These are phyloP conservation scores for Lepus townsendii DNA, from an alignment of 2,797 vertebrate genomes.

Conservation along the genomic window DNA sequence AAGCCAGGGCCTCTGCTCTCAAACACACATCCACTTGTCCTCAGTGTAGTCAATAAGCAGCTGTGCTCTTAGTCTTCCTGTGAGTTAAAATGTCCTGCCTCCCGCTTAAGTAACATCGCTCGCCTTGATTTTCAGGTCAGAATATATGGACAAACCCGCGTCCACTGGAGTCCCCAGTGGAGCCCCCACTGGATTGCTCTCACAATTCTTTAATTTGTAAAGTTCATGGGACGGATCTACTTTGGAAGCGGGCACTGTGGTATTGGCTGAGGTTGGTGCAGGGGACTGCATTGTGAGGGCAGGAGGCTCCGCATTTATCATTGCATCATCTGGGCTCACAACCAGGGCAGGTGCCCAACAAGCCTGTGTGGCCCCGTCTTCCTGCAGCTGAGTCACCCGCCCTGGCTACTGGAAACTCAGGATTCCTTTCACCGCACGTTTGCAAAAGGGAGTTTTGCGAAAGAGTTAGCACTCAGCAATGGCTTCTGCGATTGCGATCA, in stretches of 20 bases:
- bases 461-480: not conserved
- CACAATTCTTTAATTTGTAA: not conserved
- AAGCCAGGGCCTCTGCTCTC: not conserved
- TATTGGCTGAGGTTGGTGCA: not conserved
- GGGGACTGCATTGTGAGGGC: no score
- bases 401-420: not conserved
- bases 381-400: not conserved
- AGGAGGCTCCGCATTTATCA: no score
- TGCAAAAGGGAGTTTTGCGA: no score
- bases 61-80: not conserved
- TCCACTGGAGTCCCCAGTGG: not conserved
- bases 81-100: not conserved
- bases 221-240: not conserved
- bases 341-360: not conserved
- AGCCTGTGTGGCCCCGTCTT: not conserved
- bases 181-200: not conserved
- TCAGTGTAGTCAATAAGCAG: not conserved
- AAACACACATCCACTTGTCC: not conserved
- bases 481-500: not conserved
- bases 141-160: not conserved
- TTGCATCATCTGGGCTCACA: no score
- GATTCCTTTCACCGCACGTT: not conserved
- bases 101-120: no score
- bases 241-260: not conserved
- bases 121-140: not conserved